Conservation (phyloP, 2,797 vertebrate genomes). For the Spinibarbus caldwelli region DNA sequence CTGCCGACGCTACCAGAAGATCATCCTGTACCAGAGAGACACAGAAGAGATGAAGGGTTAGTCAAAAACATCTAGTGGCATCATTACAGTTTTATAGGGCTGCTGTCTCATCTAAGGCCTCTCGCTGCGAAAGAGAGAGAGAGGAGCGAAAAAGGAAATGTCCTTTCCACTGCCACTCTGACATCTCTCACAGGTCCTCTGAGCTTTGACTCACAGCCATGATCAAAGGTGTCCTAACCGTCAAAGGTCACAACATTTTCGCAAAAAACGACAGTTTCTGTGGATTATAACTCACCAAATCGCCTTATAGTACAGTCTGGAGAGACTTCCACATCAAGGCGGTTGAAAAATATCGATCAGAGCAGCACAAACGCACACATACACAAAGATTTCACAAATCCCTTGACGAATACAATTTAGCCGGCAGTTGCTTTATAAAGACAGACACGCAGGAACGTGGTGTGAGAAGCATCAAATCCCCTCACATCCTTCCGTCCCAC, state of each 20-base stretch:
- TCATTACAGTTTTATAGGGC: constrained; percentile 41
- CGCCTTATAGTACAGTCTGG: constrained; percentile 19
- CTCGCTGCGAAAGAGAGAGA: constrained; percentile 84
- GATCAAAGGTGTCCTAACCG: constrained; percentile 41
- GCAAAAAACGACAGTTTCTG: not conserved
- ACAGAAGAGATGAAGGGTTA: constrained; percentile 49
- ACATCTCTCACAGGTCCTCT: constrained; percentile 20
- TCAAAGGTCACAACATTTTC: constrained; percentile 33
- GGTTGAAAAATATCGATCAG: constrained; percentile 29
- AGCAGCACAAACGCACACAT: constrained; percentile 7
- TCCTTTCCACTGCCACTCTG: constrained; percentile 32
- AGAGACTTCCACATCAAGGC: constrained; percentile 35
- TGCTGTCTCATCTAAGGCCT: constrained; percentile 61
- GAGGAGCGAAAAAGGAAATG: constrained; percentile 22
- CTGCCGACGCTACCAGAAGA: constrained; percentile 96
- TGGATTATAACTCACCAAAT: constrained; percentile 35
- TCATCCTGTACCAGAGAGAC: constrained; percentile 88
- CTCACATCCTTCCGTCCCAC: constrained; percentile 24
- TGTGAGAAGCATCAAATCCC: constrained; percentile 40
- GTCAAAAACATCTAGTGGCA: constrained; percentile 34
- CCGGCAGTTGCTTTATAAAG: constrained; percentile 19
- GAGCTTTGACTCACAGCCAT: constrained; percentile 29
- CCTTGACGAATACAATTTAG: constrained; percentile 20
- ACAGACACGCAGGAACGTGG: constrained; percentile 27
- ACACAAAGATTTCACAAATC: constrained; percentile 31